Percentiles rank a stretch among this genome's conserved stretches.
These are phyloP conservation scores for Tor tambroides DNA, from an alignment of 2,113 vertebrate genomes.

Conservation along the genomic window DNA sequence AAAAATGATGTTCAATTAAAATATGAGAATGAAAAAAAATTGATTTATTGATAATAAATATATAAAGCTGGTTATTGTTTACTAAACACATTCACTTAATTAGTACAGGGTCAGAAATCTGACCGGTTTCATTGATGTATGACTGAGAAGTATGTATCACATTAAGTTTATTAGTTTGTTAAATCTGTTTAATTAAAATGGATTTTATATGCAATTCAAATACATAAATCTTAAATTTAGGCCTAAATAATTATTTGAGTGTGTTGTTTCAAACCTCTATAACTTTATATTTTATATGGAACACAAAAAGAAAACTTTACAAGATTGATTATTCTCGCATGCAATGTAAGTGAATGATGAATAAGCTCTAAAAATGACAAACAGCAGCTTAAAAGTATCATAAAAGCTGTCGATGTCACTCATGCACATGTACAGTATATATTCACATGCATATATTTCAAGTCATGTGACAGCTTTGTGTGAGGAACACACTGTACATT, in stretches of 20 bases:
- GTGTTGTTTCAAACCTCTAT: not conserved
- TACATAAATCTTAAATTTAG: not conserved
- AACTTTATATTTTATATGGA: not conserved
- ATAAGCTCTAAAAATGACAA: not conserved
- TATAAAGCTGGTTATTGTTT: no score
- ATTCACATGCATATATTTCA: not conserved
- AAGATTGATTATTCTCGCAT: not conserved
- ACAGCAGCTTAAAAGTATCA: not conserved
- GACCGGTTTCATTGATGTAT: no score
- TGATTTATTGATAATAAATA: no score
- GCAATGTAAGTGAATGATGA: not conserved
- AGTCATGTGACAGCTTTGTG: not conserved
- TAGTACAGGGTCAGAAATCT: no score
- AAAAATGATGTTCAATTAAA: no score
- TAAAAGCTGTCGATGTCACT: not conserved
- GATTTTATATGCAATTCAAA: not conserved
- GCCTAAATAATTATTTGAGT: not conserved
- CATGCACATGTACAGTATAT: not conserved
- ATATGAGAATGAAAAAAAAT: no score
- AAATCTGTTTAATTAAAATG: not conserved
- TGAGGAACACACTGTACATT: not conserved
- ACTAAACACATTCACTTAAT: no score
- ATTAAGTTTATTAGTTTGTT: not conserved
- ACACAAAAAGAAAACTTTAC: not conserved
- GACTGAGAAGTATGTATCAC: no score